phyloP scores from a whole-genome alignment of 2,888 invertebrate genomes.

The Eudasyphora cyanicolor region DNA sequence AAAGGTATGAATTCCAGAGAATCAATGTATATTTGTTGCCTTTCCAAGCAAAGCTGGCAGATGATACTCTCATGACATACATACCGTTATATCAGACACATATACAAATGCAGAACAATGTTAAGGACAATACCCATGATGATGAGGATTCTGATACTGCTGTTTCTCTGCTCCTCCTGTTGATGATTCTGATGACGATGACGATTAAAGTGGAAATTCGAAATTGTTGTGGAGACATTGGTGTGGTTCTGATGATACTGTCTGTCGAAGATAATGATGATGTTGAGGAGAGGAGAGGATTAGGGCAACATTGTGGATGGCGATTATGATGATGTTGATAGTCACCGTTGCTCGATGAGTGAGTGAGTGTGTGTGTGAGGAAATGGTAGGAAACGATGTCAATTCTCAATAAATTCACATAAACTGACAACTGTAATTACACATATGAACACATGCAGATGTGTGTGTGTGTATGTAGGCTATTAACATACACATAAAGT shows the following conservation, averaged over 20 bases:
- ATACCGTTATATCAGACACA: not conserved
- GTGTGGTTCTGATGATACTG: not conserved
- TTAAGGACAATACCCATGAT: constrained; percentile 16
- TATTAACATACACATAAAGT: too few relatives aligned
- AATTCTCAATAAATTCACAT: constrained; percentile 62
- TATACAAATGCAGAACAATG: not conserved
- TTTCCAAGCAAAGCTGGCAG: not conserved
- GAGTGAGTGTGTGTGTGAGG: not conserved
- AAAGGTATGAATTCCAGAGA: not conserved
- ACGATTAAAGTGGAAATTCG: constrained; percentile 8
- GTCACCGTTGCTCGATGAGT: not conserved
- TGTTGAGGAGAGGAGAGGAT: too few relatives aligned
- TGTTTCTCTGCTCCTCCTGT: too few relatives aligned
- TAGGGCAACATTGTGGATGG: too few relatives aligned
- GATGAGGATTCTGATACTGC: too few relatives aligned
- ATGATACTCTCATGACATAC: not conserved
- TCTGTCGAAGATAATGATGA: too few relatives aligned
- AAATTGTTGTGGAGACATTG: constrained; percentile 15
- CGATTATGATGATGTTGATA: constrained; percentile 48
- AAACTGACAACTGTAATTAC: constrained; percentile 64
- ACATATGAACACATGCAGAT: constrained; percentile 16
- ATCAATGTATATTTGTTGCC: constrained; percentile 1
- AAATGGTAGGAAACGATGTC: constrained; percentile 52
- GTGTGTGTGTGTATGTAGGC: not conserved
- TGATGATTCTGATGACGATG: not conserved